phyloP scores from a whole-genome alignment of 2,113 vertebrate genomes.

The Todiramphus saurophagus region DNA sequence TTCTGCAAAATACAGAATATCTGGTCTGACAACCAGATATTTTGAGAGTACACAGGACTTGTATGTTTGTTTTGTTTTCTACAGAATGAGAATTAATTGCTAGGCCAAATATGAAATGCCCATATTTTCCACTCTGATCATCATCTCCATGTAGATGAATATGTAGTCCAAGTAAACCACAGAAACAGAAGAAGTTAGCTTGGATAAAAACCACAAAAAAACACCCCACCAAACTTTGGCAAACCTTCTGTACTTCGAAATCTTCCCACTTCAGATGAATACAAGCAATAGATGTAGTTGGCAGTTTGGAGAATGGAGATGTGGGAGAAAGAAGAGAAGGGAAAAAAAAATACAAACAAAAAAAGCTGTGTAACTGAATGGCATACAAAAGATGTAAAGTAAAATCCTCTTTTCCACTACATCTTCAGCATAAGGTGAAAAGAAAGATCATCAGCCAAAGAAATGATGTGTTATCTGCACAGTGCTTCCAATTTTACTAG shows the following conservation, averaged over 20 bases:
- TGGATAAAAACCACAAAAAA: constrained; percentile 13
- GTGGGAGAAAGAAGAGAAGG: neutral
- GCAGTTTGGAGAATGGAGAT: neutral
- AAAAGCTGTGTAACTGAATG: neutral
- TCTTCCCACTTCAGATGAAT: neutral
- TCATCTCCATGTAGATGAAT: neutral
- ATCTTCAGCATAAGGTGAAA: neutral
- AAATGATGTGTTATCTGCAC: neutral
- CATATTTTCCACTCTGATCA: neutral
- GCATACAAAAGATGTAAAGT: neutral
- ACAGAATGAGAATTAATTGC: neutral
- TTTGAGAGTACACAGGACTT: neutral
- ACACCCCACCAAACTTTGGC: neutral
- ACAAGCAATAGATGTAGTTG: neutral
- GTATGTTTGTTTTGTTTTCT: neutral
- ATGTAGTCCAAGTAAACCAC: constrained; percentile 11
- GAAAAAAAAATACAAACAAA: neutral
- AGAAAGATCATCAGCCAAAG: neutral
- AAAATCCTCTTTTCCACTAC: neutral
- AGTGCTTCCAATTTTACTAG: neutral
- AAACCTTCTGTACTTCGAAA: constrained; percentile 5
- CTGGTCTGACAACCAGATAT: neutral
- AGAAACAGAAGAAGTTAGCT: constrained; percentile 5
- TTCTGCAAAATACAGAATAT: neutral
- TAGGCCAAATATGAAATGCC: neutral